phyloP scores from a whole-genome alignment of 2,113 vertebrate genomes.

The Alligator sinensis region DNA sequence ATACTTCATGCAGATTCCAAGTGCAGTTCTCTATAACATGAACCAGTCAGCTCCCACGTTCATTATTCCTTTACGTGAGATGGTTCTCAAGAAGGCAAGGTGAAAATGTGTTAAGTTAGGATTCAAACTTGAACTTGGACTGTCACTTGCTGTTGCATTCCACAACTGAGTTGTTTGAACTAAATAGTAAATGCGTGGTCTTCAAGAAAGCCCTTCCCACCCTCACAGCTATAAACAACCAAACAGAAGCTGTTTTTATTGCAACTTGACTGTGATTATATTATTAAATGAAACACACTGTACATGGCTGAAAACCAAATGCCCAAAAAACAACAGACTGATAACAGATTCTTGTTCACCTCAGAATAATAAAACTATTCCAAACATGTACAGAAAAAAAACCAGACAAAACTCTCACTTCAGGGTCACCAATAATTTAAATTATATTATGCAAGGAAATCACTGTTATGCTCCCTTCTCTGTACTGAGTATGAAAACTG shows the following conservation, averaged over 20 bases:
- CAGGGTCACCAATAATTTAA: background rate
- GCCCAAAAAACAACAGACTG: background rate
- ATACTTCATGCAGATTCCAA: too few species aligned
- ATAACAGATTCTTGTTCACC: background rate
- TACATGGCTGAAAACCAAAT: background rate
- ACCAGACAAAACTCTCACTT: background rate
- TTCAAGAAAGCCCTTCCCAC: background rate
- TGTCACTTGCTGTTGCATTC: too few species aligned
- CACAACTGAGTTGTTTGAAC: too few species aligned
- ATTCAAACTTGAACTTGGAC: too few species aligned
- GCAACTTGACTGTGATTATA: background rate
- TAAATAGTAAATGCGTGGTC: too few species aligned
- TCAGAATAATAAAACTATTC: background rate
- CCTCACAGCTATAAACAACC: background rate
- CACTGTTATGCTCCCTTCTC: background rate
- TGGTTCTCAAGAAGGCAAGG: too few species aligned
- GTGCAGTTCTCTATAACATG: too few species aligned
- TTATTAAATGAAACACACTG: constrained; percentile 20
- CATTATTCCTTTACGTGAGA: too few species aligned
- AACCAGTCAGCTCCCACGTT: too few species aligned
- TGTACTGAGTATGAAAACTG: constrained; percentile 23
- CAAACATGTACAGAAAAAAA: background rate
- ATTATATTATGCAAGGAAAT: background rate
- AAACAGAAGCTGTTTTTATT: background rate
- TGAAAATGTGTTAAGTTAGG: too few species aligned